A percentile compares a stretch with the other conserved stretches of the same genome.
phyloP scores from a whole-genome alignment of 2,888 invertebrate species.

The Hedya salicella region DNA sequence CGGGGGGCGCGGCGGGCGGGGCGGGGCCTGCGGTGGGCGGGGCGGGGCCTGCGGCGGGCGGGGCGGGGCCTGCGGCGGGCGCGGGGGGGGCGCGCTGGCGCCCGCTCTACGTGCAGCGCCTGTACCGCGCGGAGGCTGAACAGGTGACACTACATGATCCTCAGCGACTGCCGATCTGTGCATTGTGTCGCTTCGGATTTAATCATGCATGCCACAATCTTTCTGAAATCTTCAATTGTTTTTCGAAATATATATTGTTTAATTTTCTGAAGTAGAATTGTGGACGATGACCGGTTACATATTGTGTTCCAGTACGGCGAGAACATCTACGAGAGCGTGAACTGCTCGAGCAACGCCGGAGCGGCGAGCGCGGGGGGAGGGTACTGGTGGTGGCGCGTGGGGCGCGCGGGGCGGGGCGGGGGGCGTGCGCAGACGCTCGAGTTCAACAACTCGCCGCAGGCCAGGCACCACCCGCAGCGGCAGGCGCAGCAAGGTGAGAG shows the following conservation, averaged over 20 bases:
- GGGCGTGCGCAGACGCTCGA: constrained; percentile 66
- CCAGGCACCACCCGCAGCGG: constrained; percentile 16
- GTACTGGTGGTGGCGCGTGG: constrained; percentile 47
- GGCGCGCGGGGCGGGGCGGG: constrained; percentile 50
- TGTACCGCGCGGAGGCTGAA: constrained; percentile 33
- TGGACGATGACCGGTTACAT: not conserved
- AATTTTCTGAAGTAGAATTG: too few species aligned
- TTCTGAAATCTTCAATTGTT: too few species aligned
- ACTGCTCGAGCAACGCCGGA: constrained; percentile 42
- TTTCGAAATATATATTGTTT: too few species aligned
- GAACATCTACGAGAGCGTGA: constrained; percentile 52
- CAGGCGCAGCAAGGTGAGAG: constrained; percentile 1
- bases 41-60: constrained; percentile 41
- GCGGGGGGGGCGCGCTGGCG: constrained; percentile 45
- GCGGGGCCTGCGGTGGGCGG: constrained; percentile 36
- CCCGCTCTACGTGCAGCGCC: constrained; percentile 43
- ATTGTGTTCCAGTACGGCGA: constrained; percentile 42
- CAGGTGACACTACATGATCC: not conserved
- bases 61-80: constrained; percentile 40
- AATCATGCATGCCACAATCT: too few species aligned
- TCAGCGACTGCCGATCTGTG: too few species aligned
- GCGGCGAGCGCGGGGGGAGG: constrained; percentile 41
- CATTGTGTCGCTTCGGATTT: too few species aligned
- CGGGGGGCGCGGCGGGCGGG: constrained; percentile 35
- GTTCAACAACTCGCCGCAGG: constrained; percentile 61